These are phyloP conservation scores for Ganaspis brasiliensis DNA, from an alignment of 2,888 invertebrate genomes.

Conservation along the genomic window DNA sequence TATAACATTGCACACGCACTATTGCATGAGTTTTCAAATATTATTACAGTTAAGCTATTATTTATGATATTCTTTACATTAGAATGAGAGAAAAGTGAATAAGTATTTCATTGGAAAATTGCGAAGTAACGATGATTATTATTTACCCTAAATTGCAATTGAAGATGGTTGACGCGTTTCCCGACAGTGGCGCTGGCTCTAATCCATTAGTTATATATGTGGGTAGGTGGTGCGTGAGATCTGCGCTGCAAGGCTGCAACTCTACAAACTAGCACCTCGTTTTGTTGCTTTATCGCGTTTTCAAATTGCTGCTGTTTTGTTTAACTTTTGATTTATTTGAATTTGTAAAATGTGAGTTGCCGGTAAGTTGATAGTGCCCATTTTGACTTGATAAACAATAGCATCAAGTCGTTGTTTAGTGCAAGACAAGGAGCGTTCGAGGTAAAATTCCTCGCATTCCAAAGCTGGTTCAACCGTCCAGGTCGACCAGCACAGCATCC, in stretches of 20 bases:
- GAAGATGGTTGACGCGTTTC: neutral
- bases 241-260: neutral
- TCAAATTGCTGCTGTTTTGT: neutral
- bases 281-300: neutral
- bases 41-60: too few relatives aligned
- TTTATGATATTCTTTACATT: too few relatives aligned
- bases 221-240: neutral
- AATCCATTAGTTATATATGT: neutral
- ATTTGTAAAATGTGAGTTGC: slow-evolving; percentile 3
- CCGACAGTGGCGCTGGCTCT: neutral
- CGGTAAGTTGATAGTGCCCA: neutral
- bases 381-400: neutral
- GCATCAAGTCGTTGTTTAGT: neutral
- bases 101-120: too few relatives aligned
- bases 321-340: neutral
- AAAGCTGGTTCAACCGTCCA: slow-evolving; percentile 62
- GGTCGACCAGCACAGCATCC: slow-evolving; percentile 68
- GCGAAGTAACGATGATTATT: too few relatives aligned
- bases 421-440: slow-evolving; percentile 47
- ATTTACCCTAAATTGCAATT: neutral
- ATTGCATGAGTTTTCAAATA: too few relatives aligned
- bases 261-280: too few relatives aligned
- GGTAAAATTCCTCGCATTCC: slow-evolving; percentile 65
- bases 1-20: too few relatives aligned
- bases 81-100: too few relatives aligned